Base-by-base conservation (phyloP, 2,888 invertebrate genomes). In the Bombyx huttoni region DNA sequence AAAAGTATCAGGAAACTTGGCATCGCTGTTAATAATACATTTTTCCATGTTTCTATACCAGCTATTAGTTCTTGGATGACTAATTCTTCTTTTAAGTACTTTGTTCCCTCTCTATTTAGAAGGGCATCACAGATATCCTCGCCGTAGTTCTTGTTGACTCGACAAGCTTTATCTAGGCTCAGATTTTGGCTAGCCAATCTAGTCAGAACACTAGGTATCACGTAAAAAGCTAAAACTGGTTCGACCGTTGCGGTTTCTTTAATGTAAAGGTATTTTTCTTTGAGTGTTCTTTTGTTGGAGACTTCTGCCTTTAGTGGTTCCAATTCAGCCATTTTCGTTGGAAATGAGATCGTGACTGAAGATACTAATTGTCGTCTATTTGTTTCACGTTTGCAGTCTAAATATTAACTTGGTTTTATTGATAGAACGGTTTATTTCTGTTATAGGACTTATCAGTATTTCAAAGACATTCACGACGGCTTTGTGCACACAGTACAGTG, bases 151-250 rank as follows among this genome's bases (percentile, higher is more conserved):
- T 94, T 85, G 68, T 96, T 96, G 0, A 96, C 95, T 14, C 95
- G 83, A 65, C 96, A 96, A 0, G 95, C 95, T 79, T 96, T 96
- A 68, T 95, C 95, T 61, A 96, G 83, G 76, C 94, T 94, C 14
- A 96, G 77, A 76, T 96, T 96, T 78, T 95, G 95, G 6, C 94
- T 94, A 3, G 95, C 95, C 52, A 96, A 73, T 56, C 92, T 91
- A 0, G 94, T 91, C n/a, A 91, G 65, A 0, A 89, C 88, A 58
- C 90, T 89, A 2, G 92, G 92, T 58, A 92, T 80, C 0, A 92
- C 90, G 63, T 91, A 92, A 53, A 90, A 91, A 1, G 91, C 89
- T 49, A 92, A 67, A 55, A 92, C 89, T 1, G 92, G 92, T 67
- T 93, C 92, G 6, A 92, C 89, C 0, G 92, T 92, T 50, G 92